Conservation (phyloP, 2,113 vertebrate species). For the Cephalopholis sonnerati region DNA sequence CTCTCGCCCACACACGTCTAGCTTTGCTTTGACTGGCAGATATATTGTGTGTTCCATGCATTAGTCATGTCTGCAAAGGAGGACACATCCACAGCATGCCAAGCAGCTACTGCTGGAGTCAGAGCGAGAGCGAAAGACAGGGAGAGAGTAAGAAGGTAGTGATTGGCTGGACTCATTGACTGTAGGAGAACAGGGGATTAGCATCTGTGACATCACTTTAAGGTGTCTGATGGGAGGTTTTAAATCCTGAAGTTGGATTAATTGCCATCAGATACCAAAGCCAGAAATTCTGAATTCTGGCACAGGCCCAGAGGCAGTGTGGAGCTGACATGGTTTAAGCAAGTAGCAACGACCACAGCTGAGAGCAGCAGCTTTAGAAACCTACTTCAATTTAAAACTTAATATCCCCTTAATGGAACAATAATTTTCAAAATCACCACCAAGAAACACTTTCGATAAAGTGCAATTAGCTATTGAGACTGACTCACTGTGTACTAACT, state of each 20-base stretch:
- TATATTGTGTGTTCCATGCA: conserved; percentile 56
- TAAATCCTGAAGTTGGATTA: conserved; percentile 51
- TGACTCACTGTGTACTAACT: background rate
- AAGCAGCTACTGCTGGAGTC: conserved; percentile 46
- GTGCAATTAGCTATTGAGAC: background rate
- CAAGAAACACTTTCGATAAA: background rate
- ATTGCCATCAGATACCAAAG: conserved; percentile 32
- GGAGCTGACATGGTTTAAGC: background rate
- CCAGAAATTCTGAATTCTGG: conserved; percentile 11
- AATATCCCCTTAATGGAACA: conserved; percentile 12
- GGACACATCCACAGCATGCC: conserved; percentile 46
- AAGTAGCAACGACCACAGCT: background rate
- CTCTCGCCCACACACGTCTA: conserved; percentile 62
- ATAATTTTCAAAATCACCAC: conserved; percentile 12
- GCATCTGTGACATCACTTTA: conserved; percentile 46
- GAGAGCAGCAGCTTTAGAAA: background rate
- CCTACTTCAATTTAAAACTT: conserved; percentile 1
- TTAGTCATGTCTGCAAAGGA: conserved; percentile 65
- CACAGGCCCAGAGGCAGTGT: background rate
- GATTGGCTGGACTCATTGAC: conserved; percentile 47
- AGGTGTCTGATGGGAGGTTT: conserved; percentile 47
- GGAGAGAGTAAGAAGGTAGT: conserved; percentile 2
- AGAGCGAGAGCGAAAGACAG: conserved; percentile 16
- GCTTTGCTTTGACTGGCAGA: conserved; percentile 57
- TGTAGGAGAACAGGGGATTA: conserved; percentile 43